Evolutionary conservation across 2,888 invertebrate species (phyloP), one percentile per base, ranked within the genome.

Genomic region (Eilema caniola): DNA sequence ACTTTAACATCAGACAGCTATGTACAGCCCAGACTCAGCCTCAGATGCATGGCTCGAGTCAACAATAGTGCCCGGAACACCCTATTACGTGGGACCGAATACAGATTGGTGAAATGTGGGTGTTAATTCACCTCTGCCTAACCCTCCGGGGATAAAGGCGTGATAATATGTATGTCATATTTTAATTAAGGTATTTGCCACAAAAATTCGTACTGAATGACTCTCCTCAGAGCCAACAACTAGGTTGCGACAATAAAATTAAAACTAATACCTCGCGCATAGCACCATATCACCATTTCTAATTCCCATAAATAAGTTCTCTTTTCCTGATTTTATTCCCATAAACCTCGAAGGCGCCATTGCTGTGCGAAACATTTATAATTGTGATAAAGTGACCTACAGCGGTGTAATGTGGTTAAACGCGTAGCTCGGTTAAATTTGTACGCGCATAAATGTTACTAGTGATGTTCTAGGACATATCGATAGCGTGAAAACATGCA

Each of bases 391-490:
- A 77, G 62, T 79, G 71, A 81, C 81, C 81, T 80, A 83, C 83
- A 82, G 82, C 78, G 70, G 62, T 74, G 83, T 83, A 83, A 83
- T 82, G 77, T 71, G 75, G 77, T 69, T 79, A 82, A 75, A 82
- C 75, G 72, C 73, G 71, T 77, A 77, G 76, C 85, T 77, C 73
- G 78, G 82, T 85, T 87, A 85, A 84, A 84, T 81, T 75, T 84
- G 85, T 81, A 81, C 77, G 76, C 78, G 76, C 81, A 78, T 85
- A 84, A 84, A 81, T 79, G 78, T 73, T 2, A 20, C 73, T 80
- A 80, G 85, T 72, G 75, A 69, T 71, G 71, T 56, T 62, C 70
- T 72, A 25, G 5, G n/a, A 0, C 8, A 33, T 33, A 62, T 62
- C 67, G 67, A 68, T 62, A 62, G n/a, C 3, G 5, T n/a, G n/a